Conservation (phyloP, 2,113 vertebrate genomes). For the Rattus norvegicus region GRCr8 NC_086025.1:48078001-48078500, state of each 20-base stretch:
- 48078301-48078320: neutral
- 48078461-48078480: slow-evolving; percentile 41
- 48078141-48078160: slow-evolving; percentile 34
- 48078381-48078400: neutral
- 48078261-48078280: neutral
- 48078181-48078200: neutral
- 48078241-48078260: neutral
- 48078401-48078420: neutral
- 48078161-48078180: slow-evolving; percentile 14
- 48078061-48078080: slow-evolving; percentile 70
- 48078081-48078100: slow-evolving; percentile 86
- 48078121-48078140: neutral
- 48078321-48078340: neutral
- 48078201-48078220: neutral
- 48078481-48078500: slow-evolving; percentile 21
- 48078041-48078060: slow-evolving; percentile 67
- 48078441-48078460: slow-evolving; percentile 60
- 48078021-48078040: slow-evolving; percentile 56
- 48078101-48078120: slow-evolving; percentile 24
- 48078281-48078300: neutral
- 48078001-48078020: slow-evolving; percentile 16
- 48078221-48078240: neutral
- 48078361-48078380: neutral
- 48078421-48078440: neutral
- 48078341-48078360: neutral